Evolutionary conservation across 2,888 invertebrate genomes (phyloP), one percentile per base, ranked within the genome.

Genomic region (Lomographa bimaculata): DNA sequence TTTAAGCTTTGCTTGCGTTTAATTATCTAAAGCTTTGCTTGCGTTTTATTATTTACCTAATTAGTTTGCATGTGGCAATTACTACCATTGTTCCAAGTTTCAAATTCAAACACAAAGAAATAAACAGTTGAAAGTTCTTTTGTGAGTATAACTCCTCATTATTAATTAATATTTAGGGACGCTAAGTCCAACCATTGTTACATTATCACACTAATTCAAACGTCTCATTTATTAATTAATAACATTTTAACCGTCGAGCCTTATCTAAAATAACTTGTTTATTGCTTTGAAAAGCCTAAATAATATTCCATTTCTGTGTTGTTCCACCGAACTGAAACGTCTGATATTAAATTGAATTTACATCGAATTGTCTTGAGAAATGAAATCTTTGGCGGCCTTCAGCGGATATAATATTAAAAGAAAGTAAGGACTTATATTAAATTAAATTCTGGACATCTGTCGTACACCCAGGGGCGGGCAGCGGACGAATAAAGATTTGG

Each of bases 401-500:
- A 57, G 47, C 47, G 59, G 69, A 71, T 73, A 67, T 77, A 55
- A 79, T 77, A 78, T 78, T 75, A 71, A 80, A 82, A 80, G 79
- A 79, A 75, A 77, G 66, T 74, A 60, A 70, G 58, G 65, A 57
- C 63, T 74, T 65, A 75, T 73, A 75, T 82, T 74, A 80, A 80
- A 80, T 84, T 79, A 78, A 82, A 78, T 76, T 75, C 69, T 62
- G 79, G 80, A 83, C 83, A 84, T 82, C 82, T 83, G 82, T 79
- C 74, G 80, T 78, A 76, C 74, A 74, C 62, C 62, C 60, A 34
- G 44, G 45, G 50, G 51, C 35, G 54, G 50, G 61, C 63, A 25
- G 25, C 20, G 18, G 27, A 62, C 63, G 66, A 67, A 70, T 55
- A 59, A 64, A 68, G 68, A 71, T 77, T 76, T 57, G 47, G 69